These are phyloP conservation scores for Drosophila ezoana DNA, from an alignment of 2,888 invertebrate genomes.

Conservation along the genomic window DNA sequence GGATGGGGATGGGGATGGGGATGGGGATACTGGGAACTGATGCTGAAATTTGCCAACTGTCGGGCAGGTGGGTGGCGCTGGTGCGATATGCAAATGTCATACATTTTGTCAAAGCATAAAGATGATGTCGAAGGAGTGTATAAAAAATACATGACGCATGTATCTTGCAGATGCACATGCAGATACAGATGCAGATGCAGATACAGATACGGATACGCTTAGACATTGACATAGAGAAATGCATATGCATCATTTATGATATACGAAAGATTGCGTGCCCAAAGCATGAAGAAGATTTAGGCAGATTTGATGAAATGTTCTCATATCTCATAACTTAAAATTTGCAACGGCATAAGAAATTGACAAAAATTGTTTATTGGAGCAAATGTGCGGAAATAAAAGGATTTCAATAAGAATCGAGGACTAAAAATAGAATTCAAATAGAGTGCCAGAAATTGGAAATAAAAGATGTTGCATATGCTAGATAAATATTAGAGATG, in stretches of 20 bases:
- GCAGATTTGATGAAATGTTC: slow-evolving; percentile 24
- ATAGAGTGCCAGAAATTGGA: not conserved
- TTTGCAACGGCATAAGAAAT: slow-evolving; percentile 2
- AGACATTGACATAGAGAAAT: slow-evolving; percentile 48
- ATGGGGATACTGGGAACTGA: slow-evolving; percentile 24
- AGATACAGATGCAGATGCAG: slow-evolving; percentile 32
- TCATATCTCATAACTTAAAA: not conserved
- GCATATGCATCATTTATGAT: slow-evolving; percentile 68
- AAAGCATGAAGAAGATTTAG: slow-evolving; percentile 41
- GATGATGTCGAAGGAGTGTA: slow-evolving; percentile 69
- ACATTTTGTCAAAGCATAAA: slow-evolving; percentile 78
- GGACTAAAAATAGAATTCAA: not conserved
- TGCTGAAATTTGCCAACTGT: slow-evolving; percentile 43
- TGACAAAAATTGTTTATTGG: slow-evolving; percentile 3
- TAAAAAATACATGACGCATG: slow-evolving; percentile 74
- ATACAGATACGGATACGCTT: slow-evolving; percentile 22
- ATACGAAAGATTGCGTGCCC: slow-evolving; percentile 31
- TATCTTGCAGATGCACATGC: slow-evolving; percentile 48
- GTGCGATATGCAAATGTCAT: slow-evolving; percentile 72
- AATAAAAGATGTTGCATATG: not conserved
- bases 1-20: not conserved
- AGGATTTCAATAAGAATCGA: not conserved
- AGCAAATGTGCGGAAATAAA: not conserved
- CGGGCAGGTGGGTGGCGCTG: slow-evolving; percentile 25
- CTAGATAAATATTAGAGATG: no score